Evolutionary conservation across 2,113 vertebrate genomes (phyloP).

Genomic region (Holacanthus passer): DNA sequence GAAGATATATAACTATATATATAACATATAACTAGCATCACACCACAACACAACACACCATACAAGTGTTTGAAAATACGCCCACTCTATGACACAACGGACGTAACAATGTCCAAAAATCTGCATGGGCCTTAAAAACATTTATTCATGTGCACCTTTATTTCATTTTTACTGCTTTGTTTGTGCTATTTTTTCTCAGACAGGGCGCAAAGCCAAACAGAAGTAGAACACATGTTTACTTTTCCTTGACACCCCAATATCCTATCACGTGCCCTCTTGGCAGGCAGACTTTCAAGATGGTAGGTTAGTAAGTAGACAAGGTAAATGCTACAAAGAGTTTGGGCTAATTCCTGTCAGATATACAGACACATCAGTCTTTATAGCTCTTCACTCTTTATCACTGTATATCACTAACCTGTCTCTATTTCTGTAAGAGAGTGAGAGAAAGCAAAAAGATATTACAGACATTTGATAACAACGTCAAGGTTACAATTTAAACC

Average conservation of each 20-base stretch:
- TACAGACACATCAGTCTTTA: slow-evolving; percentile 31
- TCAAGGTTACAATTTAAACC: slow-evolving; percentile 15
- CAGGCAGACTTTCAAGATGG: slow-evolving; percentile 48
- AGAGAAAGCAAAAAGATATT: neutral
- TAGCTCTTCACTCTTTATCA: neutral
- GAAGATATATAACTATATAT: no score
- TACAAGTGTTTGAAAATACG: slow-evolving; percentile 35
- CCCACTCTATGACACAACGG: slow-evolving; percentile 7
- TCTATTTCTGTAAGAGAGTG: neutral
- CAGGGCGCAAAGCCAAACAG: slow-evolving; percentile 59
- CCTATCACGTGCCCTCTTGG: slow-evolving; percentile 42
- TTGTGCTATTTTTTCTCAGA: slow-evolving; percentile 44
- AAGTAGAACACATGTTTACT: slow-evolving; percentile 59
- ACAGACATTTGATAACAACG: neutral
- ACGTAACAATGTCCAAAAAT: slow-evolving; percentile 5
- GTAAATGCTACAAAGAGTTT: slow-evolving; percentile 45
- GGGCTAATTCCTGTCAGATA: slow-evolving; percentile 53
- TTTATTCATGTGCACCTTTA: slow-evolving; percentile 20
- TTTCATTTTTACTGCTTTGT: slow-evolving; percentile 38
- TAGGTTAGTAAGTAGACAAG: slow-evolving; percentile 43
- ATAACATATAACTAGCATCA: slow-evolving; percentile 20
- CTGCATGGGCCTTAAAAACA: slow-evolving; percentile 10
- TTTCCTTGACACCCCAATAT: slow-evolving; percentile 16
- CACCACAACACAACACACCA: slow-evolving; percentile 28
- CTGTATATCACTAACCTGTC: neutral